Evolutionary conservation across 1,140 invertebrate species (phyloP).

Genomic region (Achroia grisella): DNA sequence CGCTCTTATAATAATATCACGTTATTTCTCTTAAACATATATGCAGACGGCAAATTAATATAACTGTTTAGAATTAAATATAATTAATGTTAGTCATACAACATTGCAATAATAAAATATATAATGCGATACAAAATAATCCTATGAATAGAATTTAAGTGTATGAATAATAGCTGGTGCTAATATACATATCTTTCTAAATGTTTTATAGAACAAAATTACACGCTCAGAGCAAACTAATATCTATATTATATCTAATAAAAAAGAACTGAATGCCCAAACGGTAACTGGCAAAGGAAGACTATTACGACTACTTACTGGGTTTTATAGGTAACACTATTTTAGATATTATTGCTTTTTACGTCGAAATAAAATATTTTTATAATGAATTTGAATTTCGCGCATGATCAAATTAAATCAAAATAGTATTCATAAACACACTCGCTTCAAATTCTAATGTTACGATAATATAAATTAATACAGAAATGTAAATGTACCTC

Average conservation of each 20-base stretch:
- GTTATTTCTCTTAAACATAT: conserved; percentile 15
- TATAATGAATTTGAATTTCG: too few relatives aligned
- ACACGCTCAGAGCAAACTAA: conserved; percentile 9
- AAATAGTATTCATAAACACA: too few relatives aligned
- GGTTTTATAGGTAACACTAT: conserved; percentile 35
- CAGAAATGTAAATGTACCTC: too few relatives aligned
- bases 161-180: conserved; percentile 3
- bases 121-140: background rate
- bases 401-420: too few relatives aligned
- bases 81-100: background rate
- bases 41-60: conserved; percentile 14
- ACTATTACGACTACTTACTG: conserved; percentile 23
- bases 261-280: conserved; percentile 15
- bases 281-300: conserved; percentile 50
- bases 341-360: conserved; percentile 14
- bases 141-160: too few relatives aligned
- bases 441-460: too few relatives aligned
- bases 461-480: too few relatives aligned
- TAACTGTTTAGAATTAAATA: conserved; percentile 11
- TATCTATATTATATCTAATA: conserved; percentile 12
- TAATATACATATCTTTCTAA: background rate
- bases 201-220: conserved; percentile 5
- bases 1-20: conserved; percentile 34
- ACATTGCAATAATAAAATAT: background rate
- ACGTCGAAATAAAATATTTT: too few relatives aligned